These are phyloP conservation scores for Cryptocheilus praepositus DNA, from an alignment of 2,888 invertebrate species.

Conservation along the genomic window DNA sequence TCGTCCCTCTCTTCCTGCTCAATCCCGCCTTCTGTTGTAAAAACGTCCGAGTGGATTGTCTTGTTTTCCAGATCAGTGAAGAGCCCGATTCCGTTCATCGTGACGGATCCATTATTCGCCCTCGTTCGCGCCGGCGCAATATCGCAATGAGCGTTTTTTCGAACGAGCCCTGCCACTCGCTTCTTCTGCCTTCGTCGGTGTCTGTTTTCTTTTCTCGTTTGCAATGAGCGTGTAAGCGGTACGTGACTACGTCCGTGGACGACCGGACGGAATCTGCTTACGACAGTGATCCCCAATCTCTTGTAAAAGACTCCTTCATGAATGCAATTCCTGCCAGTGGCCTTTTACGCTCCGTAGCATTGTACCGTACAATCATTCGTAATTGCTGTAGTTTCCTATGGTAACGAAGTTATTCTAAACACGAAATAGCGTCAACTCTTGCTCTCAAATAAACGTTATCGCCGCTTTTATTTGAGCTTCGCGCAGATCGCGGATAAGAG, in stretches of 20 bases:
- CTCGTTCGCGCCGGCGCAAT: no score
- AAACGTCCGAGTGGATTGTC: constrained; percentile 42
- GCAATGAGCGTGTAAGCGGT: neutral
- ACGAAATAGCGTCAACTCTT: neutral
- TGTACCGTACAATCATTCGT: neutral
- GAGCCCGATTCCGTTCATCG: constrained; percentile 1
- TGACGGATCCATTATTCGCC: neutral
- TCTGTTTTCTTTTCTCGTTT: no score
- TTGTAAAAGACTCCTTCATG: neutral
- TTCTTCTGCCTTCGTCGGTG: no score
- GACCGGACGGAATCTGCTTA: constrained; percentile 6
- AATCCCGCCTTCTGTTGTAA: constrained; percentile 1
- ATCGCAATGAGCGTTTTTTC: no score
- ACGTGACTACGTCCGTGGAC: neutral
- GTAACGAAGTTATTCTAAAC: neutral
- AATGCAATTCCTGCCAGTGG: neutral
- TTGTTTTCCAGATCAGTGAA: constrained; percentile 44
- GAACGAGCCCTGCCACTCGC: no score
- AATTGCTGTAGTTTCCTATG: neutral
- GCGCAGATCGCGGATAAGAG: no score
- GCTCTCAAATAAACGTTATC: neutral
- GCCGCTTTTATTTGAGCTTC: neutral
- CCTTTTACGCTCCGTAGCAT: neutral
- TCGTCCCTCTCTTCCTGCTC: constrained; percentile 21
- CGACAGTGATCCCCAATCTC: constrained; percentile 2